These are phyloP conservation scores for Nomia melanderi DNA, from an alignment of 1,140 invertebrate species.

Conservation along the genomic window DNA sequence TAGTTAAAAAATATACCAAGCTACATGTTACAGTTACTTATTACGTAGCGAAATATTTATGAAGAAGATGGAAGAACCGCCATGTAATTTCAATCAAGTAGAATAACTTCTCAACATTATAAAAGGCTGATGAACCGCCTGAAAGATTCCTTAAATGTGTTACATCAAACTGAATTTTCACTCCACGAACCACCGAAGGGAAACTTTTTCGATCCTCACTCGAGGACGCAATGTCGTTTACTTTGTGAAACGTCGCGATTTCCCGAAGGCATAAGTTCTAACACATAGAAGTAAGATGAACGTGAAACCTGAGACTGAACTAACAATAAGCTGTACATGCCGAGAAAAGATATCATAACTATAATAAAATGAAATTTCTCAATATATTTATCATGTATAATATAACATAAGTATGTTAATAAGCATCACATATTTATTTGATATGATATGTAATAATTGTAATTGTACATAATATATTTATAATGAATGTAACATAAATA, in stretches of 20 bases:
- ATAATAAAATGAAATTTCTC: background rate
- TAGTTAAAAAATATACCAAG: background rate
- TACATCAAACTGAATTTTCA: conserved; percentile 43
- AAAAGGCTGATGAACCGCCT: background rate
- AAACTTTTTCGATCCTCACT: conserved; percentile 40
- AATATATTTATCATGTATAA: no score
- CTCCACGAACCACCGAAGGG: conserved; percentile 3
- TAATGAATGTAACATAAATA: no score
- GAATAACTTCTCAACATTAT: conserved; percentile 7
- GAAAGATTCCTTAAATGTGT: conserved; percentile 35
- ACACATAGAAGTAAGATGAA: background rate
- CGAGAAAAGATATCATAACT: background rate
- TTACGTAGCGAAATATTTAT: conserved; percentile 14
- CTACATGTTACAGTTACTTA: background rate
- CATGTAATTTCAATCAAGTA: background rate
- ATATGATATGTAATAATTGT: no score
- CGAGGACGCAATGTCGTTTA: conserved; percentile 26
- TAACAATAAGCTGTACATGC: background rate
- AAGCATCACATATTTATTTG: no score
- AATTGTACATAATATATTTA: no score
- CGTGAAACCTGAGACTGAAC: background rate
- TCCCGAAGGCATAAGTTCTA: conserved; percentile 29
- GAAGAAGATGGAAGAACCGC: background rate
- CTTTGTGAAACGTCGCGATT: conserved; percentile 30
- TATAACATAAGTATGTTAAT: no score